Base-by-base conservation (phyloP, 2,888 invertebrate species). In the Hypolimnas misippus region DNA sequence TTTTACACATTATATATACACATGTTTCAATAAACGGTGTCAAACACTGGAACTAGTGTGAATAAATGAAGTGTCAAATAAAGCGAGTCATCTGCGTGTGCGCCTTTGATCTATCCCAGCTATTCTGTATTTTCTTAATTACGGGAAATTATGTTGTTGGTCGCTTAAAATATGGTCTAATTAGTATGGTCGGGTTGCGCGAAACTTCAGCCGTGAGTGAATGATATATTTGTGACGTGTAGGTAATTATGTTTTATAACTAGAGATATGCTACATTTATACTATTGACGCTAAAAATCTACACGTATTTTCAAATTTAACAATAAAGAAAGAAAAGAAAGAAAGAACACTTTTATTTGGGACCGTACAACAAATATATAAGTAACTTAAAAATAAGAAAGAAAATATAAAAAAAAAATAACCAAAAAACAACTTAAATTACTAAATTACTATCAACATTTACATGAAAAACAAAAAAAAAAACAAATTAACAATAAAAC, bases 121-220 rank as follows among this genome's bases (percentile, higher is more conserved):
- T 59, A 62, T 59, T 58, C 59, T 42, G 35, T 31, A 56, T 57
- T 63, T 66, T 66, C 63, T 61, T 63, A 66, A 66, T 66, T 66
- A 63, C 57, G 50, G 60, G 57, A 63, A 66, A 63, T 66, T 66
- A 63, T 63, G 63, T 61, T 50, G 50, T 66, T 61, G 25, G 66
- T 60, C 57, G 50, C 59, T 61, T 64, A 66, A 66, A 66, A 66
- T 66, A 62, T 64, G 40, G 54, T 66, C 61, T 52, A 66, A 66
- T 64, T 64, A 64, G 61, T 58, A 56, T 58, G 55, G 59, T 54
- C 42, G 33, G 53, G 44, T 61, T 53, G 44, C 46, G 63, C 63
- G 63, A 63, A 56, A 60, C 46, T 38, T 52, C 63, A 56, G 16
- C 51, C n/a, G 7, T 49, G 49, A 49, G 19, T 14, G 49, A 25